Conservation (phyloP, 2,113 vertebrate species). For the Cochlearius cochlearius region DNA sequence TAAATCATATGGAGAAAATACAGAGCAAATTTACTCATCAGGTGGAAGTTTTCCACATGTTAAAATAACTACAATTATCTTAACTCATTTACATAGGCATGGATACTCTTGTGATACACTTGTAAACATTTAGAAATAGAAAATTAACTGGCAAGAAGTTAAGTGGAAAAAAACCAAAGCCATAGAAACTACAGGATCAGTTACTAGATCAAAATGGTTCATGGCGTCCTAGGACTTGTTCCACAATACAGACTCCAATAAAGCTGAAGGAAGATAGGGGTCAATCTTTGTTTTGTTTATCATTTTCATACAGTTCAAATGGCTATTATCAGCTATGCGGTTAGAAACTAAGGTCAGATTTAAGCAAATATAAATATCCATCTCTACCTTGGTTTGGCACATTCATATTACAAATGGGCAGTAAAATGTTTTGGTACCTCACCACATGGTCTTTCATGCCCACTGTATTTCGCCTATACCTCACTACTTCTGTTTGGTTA, state of each 20-base stretch:
- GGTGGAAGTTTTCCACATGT: background rate
- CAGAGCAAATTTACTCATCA: background rate
- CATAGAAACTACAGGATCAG: background rate
- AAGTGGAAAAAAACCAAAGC: background rate
- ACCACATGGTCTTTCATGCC: background rate
- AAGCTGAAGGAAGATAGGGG: background rate
- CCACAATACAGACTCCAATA: background rate
- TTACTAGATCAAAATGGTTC: background rate
- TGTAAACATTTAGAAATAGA: background rate
- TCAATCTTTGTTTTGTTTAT: background rate
- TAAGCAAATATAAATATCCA: background rate
- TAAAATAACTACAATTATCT: background rate
- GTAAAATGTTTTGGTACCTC: background rate
- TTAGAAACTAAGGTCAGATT: background rate
- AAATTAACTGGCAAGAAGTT: background rate
- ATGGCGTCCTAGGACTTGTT: background rate
- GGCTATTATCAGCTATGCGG: background rate
- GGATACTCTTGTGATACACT: background rate
- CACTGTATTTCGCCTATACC: background rate
- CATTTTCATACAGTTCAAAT: background rate
- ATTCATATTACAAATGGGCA: background rate
- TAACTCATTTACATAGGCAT: background rate
- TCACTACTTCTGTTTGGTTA: background rate
- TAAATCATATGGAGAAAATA: background rate
- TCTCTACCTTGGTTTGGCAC: background rate